Base-by-base conservation (phyloP, 2,797 vertebrate species). In the Sciaenops ocellatus region DNA sequence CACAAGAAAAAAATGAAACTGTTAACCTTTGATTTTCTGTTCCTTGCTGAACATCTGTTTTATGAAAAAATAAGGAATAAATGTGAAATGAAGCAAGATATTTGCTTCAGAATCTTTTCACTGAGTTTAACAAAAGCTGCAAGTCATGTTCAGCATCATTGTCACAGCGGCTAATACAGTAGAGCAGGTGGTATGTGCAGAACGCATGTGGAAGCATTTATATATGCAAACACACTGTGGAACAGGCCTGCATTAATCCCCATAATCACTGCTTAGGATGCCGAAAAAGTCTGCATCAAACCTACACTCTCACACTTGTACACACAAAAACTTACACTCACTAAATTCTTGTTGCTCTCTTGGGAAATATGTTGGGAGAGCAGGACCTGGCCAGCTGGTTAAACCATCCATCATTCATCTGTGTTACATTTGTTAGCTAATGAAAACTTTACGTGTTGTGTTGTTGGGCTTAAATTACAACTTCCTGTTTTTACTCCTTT, bases 131-230 rank as follows among this genome's bases (percentile, higher is more conserved):
- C 0, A 4, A 59, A 52, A 59, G 20, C 30, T 16, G 6, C 8
- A 22, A 64, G 34, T 17, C 57, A 51, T 71, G 76, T 69, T 81
- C 3, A 65, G 44, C 61, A 51, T 87, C 73, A 73, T 18, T 17
- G 70, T 80, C 69, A 26, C 57, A 30, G 42, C 34, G 66, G 81
- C 74, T 82, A 74, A 80, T 75, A 22, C 24, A 66, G 65, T 18
- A 2, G 69, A 85, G 62, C 85, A 90, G 80, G 74, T 76, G 83
- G 59, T 78, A 77, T 83, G 72, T 52, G 69, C 59, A 72, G 64
- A 54, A 56, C 44, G 24, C 88, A 92, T 68, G 69, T 89, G 91
- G 88, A 88, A 89, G 47, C 76, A 61, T 83, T 90, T 88, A 83
- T 69, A 47, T n/a, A 62, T 57, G 65, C 75, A 82, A 82, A 83